Base-by-base conservation (phyloP, 2,888 invertebrate genomes). In the Drosophila stalkeri region DNA sequence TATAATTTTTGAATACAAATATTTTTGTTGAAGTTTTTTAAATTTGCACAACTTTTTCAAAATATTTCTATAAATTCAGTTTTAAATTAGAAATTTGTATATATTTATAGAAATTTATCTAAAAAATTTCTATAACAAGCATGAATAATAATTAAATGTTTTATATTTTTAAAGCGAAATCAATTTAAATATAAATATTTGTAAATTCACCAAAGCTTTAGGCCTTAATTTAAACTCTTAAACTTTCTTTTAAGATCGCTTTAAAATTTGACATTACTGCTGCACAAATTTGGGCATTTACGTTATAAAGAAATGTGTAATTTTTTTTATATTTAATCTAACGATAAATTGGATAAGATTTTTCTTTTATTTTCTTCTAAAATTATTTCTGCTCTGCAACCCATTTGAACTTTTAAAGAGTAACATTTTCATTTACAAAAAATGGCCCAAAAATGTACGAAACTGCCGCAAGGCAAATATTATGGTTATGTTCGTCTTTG, bases 381-480 rank as follows among this genome's bases (percentile, higher is more conserved):
- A 20, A 20, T n/a, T n/a, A 23, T 31, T 33, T 64, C 2, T 18
- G 12, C 3, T 14, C 6, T 16, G 2, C 27, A 12, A 39, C 12
- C 33, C 23, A 44, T n/a, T 33, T 37, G 31, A 39, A 33, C 37
- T 46, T 69, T 69, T 56, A 56, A 56, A 68, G 47, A 35, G 39
- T 43, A 18, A 9, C 16, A 31, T 18, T n/a, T 31, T 51, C 14
- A 16, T 51, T 12, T 8, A 75, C 27, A 18, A 59, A 75, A 75
- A 72, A 60, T 61, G 52, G 49, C 27, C 20, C 56, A 33, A 54
- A 60, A 64, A 80, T 76, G 23, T 76, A 55, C 52, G 44, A 70
- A 70, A 76, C 44, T 43, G 56, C 77, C 55, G 1, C 16, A 33
- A 18, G 80, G 44, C 16, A 23, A 65, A 75, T 56, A 69, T 75